phyloP scores from a whole-genome alignment of 2,888 invertebrate species.

The Cabera pusaria region DNA sequence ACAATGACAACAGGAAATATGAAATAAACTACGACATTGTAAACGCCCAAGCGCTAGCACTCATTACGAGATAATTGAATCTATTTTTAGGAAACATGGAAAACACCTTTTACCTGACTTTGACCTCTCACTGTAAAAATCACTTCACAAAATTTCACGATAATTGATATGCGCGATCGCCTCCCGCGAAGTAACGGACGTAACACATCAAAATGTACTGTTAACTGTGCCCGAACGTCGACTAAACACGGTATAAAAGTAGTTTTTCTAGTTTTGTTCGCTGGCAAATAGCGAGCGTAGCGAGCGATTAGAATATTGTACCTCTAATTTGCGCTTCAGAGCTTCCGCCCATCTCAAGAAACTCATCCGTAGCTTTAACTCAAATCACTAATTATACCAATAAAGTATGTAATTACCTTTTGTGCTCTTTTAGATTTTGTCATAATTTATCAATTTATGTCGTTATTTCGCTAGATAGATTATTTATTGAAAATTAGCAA shows the following conservation, averaged over 20 bases:
- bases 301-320: constrained; percentile 39
- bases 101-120: constrained; percentile 20
- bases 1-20: not conserved
- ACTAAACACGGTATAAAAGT: constrained; percentile 45
- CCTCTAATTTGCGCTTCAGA: constrained; percentile 33
- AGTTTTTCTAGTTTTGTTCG: constrained; percentile 59
- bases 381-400: not conserved
- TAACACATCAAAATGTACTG: constrained; percentile 59
- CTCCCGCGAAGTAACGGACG: constrained; percentile 65
- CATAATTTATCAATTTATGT: no score
- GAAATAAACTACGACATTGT: not conserved
- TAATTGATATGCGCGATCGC: constrained; percentile 24
- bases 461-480: constrained; percentile 18
- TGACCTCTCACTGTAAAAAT: constrained; percentile 13
- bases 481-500: constrained; percentile 4
- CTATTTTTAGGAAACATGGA: no score
- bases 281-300: constrained; percentile 36
- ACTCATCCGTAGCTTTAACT: constrained; percentile 1
- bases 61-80: no score
- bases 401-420: constrained; percentile 14
- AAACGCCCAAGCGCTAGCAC: constrained; percentile 6
- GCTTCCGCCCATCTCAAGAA: constrained; percentile 13
- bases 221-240: constrained; percentile 47
- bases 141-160: constrained; percentile 10
- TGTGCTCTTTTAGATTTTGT: constrained; percentile 12